phyloP scores from a whole-genome alignment of 2,797 vertebrate species.

The Coluber constrictor region DNA sequence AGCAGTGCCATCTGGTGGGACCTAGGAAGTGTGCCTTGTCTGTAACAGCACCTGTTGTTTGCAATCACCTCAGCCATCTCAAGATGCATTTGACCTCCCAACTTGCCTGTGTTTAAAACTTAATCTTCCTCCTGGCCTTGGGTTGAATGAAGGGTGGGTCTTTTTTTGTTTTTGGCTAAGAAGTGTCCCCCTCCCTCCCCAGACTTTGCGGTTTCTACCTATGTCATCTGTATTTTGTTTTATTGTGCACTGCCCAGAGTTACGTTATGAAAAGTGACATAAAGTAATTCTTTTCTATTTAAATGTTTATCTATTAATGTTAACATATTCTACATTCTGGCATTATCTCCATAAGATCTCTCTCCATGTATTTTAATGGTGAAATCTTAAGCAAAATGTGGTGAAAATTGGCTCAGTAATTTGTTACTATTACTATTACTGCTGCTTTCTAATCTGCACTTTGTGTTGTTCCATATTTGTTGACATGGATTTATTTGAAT shows the following conservation, averaged over 20 bases:
- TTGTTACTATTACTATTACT: neutral
- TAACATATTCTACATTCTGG: neutral
- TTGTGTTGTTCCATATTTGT: neutral
- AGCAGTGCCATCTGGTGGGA: neutral
- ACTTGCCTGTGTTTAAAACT: neutral
- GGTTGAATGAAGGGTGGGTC: neutral
- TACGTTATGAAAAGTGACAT: neutral
- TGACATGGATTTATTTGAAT: neutral
- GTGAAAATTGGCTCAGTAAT: neutral
- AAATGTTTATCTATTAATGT: neutral
- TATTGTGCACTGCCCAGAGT: neutral
- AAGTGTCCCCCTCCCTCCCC: accelerated
- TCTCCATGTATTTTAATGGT: neutral
- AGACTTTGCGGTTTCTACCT: neutral
- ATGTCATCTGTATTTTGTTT: neutral
- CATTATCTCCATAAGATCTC: neutral
- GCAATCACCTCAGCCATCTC: neutral
- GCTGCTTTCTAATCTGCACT: neutral
- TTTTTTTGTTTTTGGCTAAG: neutral
- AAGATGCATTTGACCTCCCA: neutral
- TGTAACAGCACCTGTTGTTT: neutral
- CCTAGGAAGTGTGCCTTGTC: neutral
- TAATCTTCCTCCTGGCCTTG: neutral
- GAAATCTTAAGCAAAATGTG: neutral
- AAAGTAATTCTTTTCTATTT: neutral